Conservation (phyloP, 2,113 vertebrate genomes). For the Xyrauchen texanus region DNA sequence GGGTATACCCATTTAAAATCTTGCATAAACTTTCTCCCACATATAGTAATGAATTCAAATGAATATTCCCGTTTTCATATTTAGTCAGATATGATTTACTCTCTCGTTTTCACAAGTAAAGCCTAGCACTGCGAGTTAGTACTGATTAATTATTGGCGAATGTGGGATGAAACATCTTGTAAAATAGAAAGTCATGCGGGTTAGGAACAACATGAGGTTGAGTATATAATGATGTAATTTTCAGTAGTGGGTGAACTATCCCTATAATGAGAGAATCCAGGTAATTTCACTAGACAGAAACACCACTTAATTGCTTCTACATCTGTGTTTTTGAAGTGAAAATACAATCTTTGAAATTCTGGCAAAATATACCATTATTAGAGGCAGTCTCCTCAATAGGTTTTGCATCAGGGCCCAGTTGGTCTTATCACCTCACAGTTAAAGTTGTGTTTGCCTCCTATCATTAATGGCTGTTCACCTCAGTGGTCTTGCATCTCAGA, state of each 20-base stretch:
- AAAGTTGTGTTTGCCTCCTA: slow-evolving; percentile 38
- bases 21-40: background rate
- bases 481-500: slow-evolving; percentile 56
- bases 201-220: too few species aligned
- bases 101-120: background rate
- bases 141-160: too few species aligned
- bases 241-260: too few species aligned
- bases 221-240: too few species aligned
- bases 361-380: too few species aligned
- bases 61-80: background rate
- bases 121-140: background rate
- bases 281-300: too few species aligned
- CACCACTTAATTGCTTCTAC: too few species aligned
- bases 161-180: too few species aligned
- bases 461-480: slow-evolving; percentile 49
- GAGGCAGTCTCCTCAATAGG: background rate
- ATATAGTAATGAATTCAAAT: slow-evolving; percentile 16
- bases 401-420: slow-evolving; percentile 7
- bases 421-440: slow-evolving; percentile 15
- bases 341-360: too few species aligned
- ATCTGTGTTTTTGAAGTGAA: too few species aligned
- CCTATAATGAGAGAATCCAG: too few species aligned
- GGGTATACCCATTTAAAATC: background rate
- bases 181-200: too few species aligned
- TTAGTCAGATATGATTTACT: slow-evolving; percentile 1